Evolutionary conservation across 92 coral and sea anemone genomes (phyloP).

Genomic region (Galaxea fascicularis): DNA sequence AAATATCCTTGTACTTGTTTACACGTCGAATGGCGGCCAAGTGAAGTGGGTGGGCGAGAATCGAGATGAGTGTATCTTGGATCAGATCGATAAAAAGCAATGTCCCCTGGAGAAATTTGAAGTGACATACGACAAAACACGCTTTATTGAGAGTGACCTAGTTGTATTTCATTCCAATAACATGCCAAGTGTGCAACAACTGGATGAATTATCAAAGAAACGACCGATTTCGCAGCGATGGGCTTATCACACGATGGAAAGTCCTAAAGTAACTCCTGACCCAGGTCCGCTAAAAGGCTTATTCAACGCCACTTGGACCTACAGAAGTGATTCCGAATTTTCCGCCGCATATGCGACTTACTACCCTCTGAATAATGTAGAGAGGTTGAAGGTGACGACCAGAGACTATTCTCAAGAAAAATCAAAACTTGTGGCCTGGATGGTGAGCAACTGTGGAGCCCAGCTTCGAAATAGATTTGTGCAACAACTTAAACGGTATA

Average conservation of each 20-base stretch:
- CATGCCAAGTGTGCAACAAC: constrained; percentile 49
- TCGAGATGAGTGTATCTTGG: constrained; percentile 8
- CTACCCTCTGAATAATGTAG: constrained; percentile 26
- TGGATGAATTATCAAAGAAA: constrained; percentile 45
- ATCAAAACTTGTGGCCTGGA: constrained; percentile 82
- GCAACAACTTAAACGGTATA: constrained; percentile 49
- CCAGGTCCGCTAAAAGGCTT: constrained; percentile 53
- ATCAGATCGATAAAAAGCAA: constrained; percentile 35
- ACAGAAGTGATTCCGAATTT: constrained; percentile 84
- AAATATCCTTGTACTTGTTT: background rate
- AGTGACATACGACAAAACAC: constrained; percentile 75
- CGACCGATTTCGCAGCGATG: constrained; percentile 71
- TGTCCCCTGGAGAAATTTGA: constrained; percentile 71
- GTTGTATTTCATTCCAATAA: constrained; percentile 81
- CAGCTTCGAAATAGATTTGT: constrained; percentile 64
- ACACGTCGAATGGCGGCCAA: background rate
- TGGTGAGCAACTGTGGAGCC: constrained; percentile 83
- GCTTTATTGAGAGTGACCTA: constrained; percentile 68
- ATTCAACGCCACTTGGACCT: constrained; percentile 91
- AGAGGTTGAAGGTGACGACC: background rate
- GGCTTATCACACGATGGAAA: constrained; percentile 83
- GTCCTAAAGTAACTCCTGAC: constrained; percentile 65
- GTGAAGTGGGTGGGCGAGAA: constrained; percentile 18
- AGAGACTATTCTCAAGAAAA: constrained; percentile 69
- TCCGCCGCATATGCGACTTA: constrained; percentile 78